These are phyloP conservation scores for Magallana angulata DNA, from an alignment of 1,140 invertebrate species.

Conservation along the genomic window DNA sequence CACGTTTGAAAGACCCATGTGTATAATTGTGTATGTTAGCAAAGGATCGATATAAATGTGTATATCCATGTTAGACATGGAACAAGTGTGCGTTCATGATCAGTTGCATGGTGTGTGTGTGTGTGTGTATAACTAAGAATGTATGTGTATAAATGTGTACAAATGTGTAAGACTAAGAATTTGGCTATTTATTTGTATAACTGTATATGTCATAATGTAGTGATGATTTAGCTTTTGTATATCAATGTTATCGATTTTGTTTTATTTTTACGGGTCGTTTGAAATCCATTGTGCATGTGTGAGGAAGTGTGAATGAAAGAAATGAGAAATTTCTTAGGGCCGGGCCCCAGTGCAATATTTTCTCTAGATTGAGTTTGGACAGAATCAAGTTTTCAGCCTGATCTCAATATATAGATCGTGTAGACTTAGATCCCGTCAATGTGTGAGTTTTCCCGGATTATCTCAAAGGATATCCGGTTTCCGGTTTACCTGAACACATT, in stretches of 20 bases:
- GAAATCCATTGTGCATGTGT: slow-evolving; percentile 14
- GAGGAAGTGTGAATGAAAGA: neutral
- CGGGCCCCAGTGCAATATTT: slow-evolving; percentile 28
- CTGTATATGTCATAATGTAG: neutral
- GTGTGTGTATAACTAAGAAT: neutral
- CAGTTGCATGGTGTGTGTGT: too few species aligned
- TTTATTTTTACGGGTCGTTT: slow-evolving; percentile 26
- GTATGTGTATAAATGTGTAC: neutral
- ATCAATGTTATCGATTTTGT: neutral
- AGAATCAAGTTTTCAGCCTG: slow-evolving; percentile 28
- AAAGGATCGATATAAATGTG: too few species aligned
- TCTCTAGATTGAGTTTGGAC: slow-evolving; percentile 17
- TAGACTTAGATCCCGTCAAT: slow-evolving; percentile 29
- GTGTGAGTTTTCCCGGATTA: slow-evolving; percentile 32
- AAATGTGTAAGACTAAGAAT: too few species aligned
- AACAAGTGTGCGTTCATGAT: too few species aligned
- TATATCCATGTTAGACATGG: too few species aligned
- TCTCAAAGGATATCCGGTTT: slow-evolving; percentile 8
- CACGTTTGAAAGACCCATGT: neutral
- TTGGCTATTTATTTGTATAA: slow-evolving; percentile 11
- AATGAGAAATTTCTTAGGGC: neutral
- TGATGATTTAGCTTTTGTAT: neutral
- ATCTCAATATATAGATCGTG: slow-evolving; percentile 28
- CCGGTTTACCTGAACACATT: slow-evolving; percentile 33
- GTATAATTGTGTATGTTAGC: neutral